phyloP scores from a whole-genome alignment of 2,888 invertebrate genomes.

The Leptopilina myrica region DNA sequence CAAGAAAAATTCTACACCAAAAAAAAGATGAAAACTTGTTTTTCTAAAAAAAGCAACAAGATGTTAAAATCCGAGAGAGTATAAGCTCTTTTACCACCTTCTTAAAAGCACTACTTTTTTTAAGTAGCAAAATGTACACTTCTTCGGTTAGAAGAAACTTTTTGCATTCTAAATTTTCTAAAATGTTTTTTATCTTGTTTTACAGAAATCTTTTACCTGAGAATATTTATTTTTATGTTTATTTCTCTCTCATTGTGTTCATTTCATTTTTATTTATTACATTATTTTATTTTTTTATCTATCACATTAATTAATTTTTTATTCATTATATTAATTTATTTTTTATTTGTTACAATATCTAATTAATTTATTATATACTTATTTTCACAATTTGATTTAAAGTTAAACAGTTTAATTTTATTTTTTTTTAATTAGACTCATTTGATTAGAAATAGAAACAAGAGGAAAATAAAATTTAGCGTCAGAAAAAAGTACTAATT shows the following conservation, averaged over 20 bases:
- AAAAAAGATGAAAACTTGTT: neutral
- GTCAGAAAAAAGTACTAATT: too few relatives aligned
- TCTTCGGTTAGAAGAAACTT: neutral
- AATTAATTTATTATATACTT: too few relatives aligned
- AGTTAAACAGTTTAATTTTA: too few relatives aligned
- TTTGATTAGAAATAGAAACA: too few relatives aligned
- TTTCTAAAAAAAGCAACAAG: neutral
- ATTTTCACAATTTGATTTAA: too few relatives aligned
- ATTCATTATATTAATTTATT: too few relatives aligned
- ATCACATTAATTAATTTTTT: too few relatives aligned
- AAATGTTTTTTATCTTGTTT: neutral
- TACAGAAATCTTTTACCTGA: neutral
- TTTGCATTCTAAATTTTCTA: neutral
- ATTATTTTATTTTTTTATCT: too few relatives aligned
- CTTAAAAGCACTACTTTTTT: neutral
- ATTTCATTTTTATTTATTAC: too few relatives aligned
- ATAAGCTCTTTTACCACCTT: slow-evolving; percentile 6
- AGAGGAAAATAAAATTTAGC: too few relatives aligned
- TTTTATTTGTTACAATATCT: too few relatives aligned
- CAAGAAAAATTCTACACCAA: neutral
- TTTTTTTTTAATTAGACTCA: too few relatives aligned
- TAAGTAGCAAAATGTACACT: slow-evolving; percentile 7
- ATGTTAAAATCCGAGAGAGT: slow-evolving; percentile 10
- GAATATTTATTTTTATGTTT: neutral
- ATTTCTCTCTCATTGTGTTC: neutral